These are phyloP conservation scores for Falco berigora DNA, from an alignment of 2,797 vertebrate genomes.

Conservation along the genomic window DNA sequence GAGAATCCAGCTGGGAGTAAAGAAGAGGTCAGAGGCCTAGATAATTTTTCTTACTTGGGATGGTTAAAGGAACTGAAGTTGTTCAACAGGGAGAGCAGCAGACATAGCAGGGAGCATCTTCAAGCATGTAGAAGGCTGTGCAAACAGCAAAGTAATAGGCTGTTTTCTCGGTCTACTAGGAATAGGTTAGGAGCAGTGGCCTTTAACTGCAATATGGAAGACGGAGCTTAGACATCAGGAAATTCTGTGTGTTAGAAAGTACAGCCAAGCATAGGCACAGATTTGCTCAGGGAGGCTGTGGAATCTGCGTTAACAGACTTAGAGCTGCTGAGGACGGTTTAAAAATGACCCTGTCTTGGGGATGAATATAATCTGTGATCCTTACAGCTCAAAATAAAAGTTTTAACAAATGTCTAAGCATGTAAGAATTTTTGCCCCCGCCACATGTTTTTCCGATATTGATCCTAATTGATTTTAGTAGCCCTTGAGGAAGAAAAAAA, in stretches of 20 bases:
- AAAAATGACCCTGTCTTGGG: neutral
- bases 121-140: neutral
- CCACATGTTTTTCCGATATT: neutral
- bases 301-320: neutral
- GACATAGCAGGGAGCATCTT: neutral
- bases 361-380: neutral
- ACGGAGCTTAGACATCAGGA: neutral
- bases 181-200: neutral
- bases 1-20: neutral
- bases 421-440: accelerated
- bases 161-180: neutral
- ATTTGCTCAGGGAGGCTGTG: neutral
- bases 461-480: neutral
- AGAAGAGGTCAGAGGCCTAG: neutral
- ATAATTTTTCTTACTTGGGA: neutral
- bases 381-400: neutral
- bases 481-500: neutral
- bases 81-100: neutral
- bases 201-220: neutral
- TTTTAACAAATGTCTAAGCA: neutral
- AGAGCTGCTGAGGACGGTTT: neutral
- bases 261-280: neutral
- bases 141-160: neutral
- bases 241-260: neutral
- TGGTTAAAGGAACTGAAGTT: neutral